Evolutionary conservation across 2,888 invertebrate genomes (phyloP), one percentile per base, ranked within the genome.

Genomic region (Tetramorium bicarinatum): DNA sequence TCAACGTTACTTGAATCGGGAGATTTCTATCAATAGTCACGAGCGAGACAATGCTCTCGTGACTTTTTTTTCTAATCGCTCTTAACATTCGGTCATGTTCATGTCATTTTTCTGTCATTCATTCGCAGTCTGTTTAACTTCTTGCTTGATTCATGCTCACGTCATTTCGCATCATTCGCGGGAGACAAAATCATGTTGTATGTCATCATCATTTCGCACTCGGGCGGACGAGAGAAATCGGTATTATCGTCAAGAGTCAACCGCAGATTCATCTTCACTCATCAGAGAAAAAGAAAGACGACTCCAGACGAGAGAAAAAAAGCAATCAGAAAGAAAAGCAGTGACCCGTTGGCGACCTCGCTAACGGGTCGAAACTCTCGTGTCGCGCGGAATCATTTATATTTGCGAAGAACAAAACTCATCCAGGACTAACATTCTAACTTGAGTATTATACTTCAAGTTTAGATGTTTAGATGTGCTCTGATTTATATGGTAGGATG

Each of bases 401-500:
- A 59, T 77, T 77, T 87, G 72, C 85, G 84, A 82, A 87, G 89
- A 89, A 90, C 88, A 89, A 91, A 91, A 90, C 90, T 93, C 93
- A 93, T 92, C 91, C 91, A 92, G 91, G 92, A 93, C 93, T 93
- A 93, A 92, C 92, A 93, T 93, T 92, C 91, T 92, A 93, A 94
- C 94, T 94, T 94, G 94, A 94, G 94, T 94, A 95, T 94, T 94
- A 94, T 94, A 94, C 94, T 95, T 95, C 94, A 94, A 95, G 94
- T 94, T 93, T 95, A 93, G 94, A 94, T 94, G 95, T 95, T 95
- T 95, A 95, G 94, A 94, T 95, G 95, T 95, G 94, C 94, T 95
- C 94, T 95, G 93, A 94, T 95, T 94, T 94, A 94, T 95, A 94
- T 95, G 94, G 93, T 95, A 98, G 98, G 98, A 95, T 98, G 98